Evolutionary conservation across 30 jellyfish, hydroid and myxozoan species (phyloP).

Genomic region (Turritopsis rubra): DNA sequence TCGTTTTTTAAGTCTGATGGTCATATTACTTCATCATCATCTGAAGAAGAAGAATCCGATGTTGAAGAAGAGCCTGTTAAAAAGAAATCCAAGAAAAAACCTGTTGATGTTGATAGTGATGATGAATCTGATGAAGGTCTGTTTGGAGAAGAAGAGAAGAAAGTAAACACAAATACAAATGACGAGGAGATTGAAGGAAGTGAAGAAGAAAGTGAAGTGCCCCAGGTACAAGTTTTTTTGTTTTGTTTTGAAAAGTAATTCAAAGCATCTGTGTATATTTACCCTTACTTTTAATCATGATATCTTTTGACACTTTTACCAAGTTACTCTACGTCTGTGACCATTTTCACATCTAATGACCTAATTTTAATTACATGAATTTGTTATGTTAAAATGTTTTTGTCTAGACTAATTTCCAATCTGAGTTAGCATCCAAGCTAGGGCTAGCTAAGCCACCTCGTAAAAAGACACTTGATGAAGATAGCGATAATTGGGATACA

Average conservation of each 20-base stretch:
- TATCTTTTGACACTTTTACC: too few species aligned
- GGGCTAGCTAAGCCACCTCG: constrained; percentile 24
- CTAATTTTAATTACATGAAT: too few species aligned
- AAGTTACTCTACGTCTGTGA: too few species aligned
- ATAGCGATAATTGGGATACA: constrained; percentile 51
- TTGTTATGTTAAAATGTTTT: not conserved
- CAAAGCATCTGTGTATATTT: too few species aligned
- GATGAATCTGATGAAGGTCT: constrained; percentile 39
- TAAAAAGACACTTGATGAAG: constrained; percentile 23
- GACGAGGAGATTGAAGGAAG: constrained; percentile 38
- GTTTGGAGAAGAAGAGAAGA: constrained; percentile 51
- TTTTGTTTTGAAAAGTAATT: too few species aligned
- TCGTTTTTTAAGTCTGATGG: not conserved
- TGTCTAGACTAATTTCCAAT: constrained; percentile 52
- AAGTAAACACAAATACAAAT: constrained; percentile 3
- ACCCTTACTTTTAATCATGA: too few species aligned
- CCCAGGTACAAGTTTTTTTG: not conserved
- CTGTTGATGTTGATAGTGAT: constrained; percentile 4
- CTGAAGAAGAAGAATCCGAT: constrained; percentile 18
- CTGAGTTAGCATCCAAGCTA: constrained; percentile 87
- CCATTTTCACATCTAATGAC: too few species aligned
- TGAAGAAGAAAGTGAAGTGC: constrained; percentile 38
- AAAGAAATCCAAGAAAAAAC: not conserved
- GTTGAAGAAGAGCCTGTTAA: constrained; percentile 13
- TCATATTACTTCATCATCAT: not conserved